Evolutionary conservation across 1,140 invertebrate species (phyloP).

Genomic region (Brachionus rotundiformis): DNA sequence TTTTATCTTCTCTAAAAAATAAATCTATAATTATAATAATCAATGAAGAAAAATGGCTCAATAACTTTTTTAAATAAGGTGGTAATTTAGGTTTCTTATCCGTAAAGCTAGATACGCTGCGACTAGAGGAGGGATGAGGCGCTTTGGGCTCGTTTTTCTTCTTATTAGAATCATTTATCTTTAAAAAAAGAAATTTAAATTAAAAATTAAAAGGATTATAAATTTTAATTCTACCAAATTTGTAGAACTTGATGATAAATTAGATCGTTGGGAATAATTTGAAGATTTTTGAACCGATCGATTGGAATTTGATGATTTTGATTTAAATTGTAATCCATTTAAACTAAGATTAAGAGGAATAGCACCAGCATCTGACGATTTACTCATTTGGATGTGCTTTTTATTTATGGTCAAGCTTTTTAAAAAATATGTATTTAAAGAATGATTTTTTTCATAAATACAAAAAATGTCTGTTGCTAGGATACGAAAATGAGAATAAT

Average conservation of each 20-base stretch:
- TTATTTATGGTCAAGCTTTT: neutral
- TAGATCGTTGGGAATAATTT: conserved; percentile 2
- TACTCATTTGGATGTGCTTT: neutral
- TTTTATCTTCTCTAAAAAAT: conserved; percentile 4
- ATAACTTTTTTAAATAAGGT: conserved; percentile 16
- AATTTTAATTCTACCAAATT: neutral
- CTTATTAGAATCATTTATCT: neutral
- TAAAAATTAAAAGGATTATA: neutral
- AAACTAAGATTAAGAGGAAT: conserved; percentile 41
- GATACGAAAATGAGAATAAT: neutral
- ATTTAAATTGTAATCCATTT: conserved; percentile 12
- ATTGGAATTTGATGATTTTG: neutral
- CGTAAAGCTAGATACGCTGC: neutral
- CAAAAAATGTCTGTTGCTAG: neutral
- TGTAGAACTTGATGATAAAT: conserved; percentile 13
- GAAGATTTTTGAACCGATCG: neutral
- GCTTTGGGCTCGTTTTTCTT: neutral
- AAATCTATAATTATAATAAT: neutral
- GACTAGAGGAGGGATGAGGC: neutral
- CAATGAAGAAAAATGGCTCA: neutral
- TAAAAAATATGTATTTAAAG: neutral
- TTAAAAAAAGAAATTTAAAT: neutral
- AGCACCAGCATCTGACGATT: neutral
- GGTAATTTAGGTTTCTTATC: conserved; percentile 15
- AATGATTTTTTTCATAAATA: neutral